Evolutionary conservation across 2,797 vertebrate genomes (phyloP).

Genomic region (Chrysolophus pictus): DNA sequence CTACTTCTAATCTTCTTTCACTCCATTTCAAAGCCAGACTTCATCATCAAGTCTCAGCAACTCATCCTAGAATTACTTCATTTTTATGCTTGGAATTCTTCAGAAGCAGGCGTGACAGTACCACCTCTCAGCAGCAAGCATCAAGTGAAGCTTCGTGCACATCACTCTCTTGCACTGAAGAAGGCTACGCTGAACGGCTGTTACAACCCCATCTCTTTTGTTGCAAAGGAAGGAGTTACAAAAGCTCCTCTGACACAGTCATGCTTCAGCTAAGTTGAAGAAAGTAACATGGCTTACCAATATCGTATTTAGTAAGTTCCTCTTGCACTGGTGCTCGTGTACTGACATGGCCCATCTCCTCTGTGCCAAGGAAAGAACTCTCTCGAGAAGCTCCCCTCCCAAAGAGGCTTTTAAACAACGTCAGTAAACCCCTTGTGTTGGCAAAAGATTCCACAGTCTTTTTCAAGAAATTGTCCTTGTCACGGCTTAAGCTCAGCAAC

Average conservation of each 20-base stretch:
- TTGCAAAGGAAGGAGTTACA: not conserved
- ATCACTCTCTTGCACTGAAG: too few species aligned
- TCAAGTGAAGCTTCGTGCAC: too few species aligned
- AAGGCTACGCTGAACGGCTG: too few species aligned
- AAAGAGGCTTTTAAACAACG: conserved; percentile 88
- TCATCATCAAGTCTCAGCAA: too few species aligned
- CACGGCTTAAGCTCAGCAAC: conserved; percentile 89
- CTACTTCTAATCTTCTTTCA: too few species aligned
- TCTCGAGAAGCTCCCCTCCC: conserved; percentile 76
- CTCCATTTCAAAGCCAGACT: too few species aligned
- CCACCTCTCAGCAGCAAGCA: too few species aligned
- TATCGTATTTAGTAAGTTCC: conserved; percentile 82
- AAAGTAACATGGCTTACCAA: conserved; percentile 81
- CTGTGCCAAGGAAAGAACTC: conserved; percentile 89
- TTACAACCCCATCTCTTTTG: not conserved
- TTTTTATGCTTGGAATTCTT: too few species aligned
- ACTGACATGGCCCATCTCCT: conserved; percentile 85
- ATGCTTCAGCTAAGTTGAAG: not conserved
- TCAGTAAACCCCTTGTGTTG: conserved; percentile 86
- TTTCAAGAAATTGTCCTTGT: conserved; percentile 85
- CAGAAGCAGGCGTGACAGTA: too few species aligned
- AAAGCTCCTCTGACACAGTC: not conserved
- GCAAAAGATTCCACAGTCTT: conserved; percentile 91
- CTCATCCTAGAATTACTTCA: too few species aligned
- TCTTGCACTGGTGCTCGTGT: conserved; percentile 79